Conservation (phyloP, 2,113 vertebrate species). For the Aptenodytes patagonicus region DNA sequence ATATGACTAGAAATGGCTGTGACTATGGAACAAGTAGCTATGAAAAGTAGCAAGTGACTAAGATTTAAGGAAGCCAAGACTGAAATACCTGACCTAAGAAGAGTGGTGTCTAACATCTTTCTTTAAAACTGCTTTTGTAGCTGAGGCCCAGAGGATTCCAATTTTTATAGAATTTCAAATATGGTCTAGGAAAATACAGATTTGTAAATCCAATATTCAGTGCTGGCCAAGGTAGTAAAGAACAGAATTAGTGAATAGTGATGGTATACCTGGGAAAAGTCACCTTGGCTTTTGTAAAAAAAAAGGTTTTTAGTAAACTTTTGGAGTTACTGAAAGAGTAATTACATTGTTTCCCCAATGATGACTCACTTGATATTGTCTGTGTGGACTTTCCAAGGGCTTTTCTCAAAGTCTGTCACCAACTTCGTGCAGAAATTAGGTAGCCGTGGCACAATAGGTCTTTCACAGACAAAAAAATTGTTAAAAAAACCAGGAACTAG, state of each 20-base stretch:
- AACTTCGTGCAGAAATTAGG: neutral
- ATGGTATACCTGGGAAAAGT: neutral
- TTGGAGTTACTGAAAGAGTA: neutral
- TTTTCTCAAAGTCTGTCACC: neutral
- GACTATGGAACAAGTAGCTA: neutral
- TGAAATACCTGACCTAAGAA: neutral
- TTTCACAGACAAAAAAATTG: neutral
- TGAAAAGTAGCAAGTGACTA: neutral
- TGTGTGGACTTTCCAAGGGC: neutral
- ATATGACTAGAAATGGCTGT: neutral
- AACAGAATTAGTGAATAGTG: neutral
- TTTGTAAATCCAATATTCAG: neutral
- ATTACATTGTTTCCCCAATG: neutral
- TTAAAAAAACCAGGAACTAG: neutral
- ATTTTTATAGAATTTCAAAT: neutral
- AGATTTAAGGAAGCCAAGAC: neutral
- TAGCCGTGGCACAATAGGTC: neutral
- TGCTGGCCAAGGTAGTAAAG: neutral
- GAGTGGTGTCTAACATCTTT: neutral
- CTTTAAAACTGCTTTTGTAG: neutral
- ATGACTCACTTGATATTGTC: neutral
- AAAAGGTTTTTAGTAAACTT: neutral
- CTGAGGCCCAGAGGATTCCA: neutral
- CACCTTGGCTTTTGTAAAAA: neutral
- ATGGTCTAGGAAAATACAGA: neutral